Evolutionary conservation across 2,797 vertebrate genomes (phyloP).

Genomic region (Loris lydekkerianus): DNA sequence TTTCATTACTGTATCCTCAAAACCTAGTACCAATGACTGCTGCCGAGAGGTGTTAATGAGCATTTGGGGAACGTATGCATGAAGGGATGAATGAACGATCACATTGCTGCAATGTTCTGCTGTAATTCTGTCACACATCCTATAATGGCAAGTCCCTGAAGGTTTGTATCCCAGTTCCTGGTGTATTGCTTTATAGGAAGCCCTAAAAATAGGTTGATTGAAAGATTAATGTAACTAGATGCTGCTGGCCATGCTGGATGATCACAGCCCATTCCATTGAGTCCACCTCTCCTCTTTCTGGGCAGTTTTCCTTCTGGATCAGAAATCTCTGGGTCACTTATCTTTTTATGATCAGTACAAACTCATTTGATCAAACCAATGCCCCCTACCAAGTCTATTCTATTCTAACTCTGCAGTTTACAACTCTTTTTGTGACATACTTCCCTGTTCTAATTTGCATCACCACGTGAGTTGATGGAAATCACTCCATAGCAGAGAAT

Average conservation of each 20-base stretch:
- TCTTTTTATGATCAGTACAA: not conserved
- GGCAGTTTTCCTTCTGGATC: not conserved
- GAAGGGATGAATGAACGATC: not conserved
- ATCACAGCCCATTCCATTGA: not conserved
- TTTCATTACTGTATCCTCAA: not conserved
- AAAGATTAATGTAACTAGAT: not conserved
- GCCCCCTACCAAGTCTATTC: not conserved
- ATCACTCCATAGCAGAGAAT: not conserved
- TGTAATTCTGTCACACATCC: not conserved
- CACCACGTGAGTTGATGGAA: not conserved
- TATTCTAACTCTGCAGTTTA: not conserved
- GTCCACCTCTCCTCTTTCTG: slow-evolving; percentile 17
- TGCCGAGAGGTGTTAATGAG: not conserved
- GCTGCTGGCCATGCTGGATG: not conserved
- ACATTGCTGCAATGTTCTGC: not conserved
- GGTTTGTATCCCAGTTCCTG: not conserved
- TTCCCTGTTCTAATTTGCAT: not conserved
- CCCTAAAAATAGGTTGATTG: not conserved
- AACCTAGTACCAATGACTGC: not conserved
- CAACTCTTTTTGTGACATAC: not conserved
- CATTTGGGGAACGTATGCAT: not conserved
- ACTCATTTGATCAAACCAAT: not conserved
- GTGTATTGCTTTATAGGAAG: not conserved
- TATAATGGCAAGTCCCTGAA: not conserved
- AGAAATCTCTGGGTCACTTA: not conserved